These are phyloP conservation scores for Drosophila pseudotakahashii DNA, from an alignment of 2,888 invertebrate genomes.

Conservation along the genomic window DNA sequence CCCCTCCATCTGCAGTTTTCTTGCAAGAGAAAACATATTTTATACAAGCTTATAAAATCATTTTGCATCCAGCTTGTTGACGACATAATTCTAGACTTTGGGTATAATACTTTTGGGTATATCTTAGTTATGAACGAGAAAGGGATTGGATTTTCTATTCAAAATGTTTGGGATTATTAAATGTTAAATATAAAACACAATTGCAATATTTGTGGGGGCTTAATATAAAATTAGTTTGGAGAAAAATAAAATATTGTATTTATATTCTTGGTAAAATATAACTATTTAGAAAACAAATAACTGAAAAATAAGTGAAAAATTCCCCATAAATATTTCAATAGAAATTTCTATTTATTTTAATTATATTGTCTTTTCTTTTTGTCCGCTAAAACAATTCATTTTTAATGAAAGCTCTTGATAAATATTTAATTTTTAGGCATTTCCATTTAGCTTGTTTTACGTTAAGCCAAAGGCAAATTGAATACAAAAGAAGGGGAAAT, in stretches of 20 bases:
- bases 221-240: too few relatives aligned
- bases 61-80: not conserved
- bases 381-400: not conserved
- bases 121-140: not conserved
- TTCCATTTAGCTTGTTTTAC: not conserved
- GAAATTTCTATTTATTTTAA: not conserved
- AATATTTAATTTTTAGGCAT: not conserved
- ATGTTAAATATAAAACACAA: not conserved
- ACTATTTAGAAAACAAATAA: too few relatives aligned
- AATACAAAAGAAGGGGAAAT: slow-evolving; percentile 6
- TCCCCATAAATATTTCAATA: not conserved
- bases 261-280: too few relatives aligned
- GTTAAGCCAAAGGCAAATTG: not conserved
- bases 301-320: too few relatives aligned
- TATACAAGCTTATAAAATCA: not conserved
- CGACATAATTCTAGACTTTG: slow-evolving; percentile 6
- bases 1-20: slow-evolving; percentile 2
- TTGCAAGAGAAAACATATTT: not conserved
- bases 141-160: not conserved
- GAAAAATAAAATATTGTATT: too few relatives aligned
- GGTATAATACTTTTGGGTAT: not conserved
- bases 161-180: not conserved
- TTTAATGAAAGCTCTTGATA: not conserved
- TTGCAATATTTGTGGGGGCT: too few relatives aligned
- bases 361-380: not conserved